Percentiles rank a stretch among this genome's conserved stretches.
phyloP scores from a whole-genome alignment of 2,888 invertebrate genomes.

The Spodoptera exigua region DNA sequence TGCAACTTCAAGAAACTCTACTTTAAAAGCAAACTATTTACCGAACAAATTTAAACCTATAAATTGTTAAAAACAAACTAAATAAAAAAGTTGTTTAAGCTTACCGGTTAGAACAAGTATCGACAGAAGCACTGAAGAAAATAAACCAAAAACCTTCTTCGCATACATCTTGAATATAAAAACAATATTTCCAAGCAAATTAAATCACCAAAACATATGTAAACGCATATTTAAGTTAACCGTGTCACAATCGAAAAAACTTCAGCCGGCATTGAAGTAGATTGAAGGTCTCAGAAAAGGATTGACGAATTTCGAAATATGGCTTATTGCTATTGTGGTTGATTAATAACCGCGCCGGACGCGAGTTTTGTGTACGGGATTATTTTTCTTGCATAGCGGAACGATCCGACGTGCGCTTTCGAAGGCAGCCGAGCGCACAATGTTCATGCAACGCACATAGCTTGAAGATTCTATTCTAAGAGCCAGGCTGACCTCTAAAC shows the following conservation, averaged over 20 bases:
- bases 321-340: constrained; percentile 66
- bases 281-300: constrained; percentile 75
- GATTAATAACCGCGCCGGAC: constrained; percentile 66
- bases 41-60: too few species aligned
- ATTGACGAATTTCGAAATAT: constrained; percentile 77
- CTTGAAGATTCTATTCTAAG: constrained; percentile 59
- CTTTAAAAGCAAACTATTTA: too few species aligned
- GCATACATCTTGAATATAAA: constrained; percentile 71
- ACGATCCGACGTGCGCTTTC: constrained; percentile 77
- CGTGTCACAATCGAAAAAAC: constrained; percentile 72
- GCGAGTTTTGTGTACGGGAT: constrained; percentile 53
- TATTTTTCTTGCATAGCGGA: constrained; percentile 68
- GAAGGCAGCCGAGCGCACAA: constrained; percentile 78
- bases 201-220: constrained; percentile 73
- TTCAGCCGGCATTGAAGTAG: constrained; percentile 77
- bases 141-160: constrained; percentile 66
- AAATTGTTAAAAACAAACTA: background rate
- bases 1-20: too few species aligned
- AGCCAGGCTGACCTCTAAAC: constrained; percentile 70
- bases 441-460: constrained; percentile 68
- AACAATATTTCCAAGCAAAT: constrained; percentile 61
- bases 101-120: constrained; percentile 76
- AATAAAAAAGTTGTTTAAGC: constrained; percentile 42
- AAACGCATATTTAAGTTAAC: constrained; percentile 71
- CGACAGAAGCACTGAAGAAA: constrained; percentile 69